Conservation (phyloP, 1,140 invertebrate genomes). For the Hylyphantes graminicola region DNA sequence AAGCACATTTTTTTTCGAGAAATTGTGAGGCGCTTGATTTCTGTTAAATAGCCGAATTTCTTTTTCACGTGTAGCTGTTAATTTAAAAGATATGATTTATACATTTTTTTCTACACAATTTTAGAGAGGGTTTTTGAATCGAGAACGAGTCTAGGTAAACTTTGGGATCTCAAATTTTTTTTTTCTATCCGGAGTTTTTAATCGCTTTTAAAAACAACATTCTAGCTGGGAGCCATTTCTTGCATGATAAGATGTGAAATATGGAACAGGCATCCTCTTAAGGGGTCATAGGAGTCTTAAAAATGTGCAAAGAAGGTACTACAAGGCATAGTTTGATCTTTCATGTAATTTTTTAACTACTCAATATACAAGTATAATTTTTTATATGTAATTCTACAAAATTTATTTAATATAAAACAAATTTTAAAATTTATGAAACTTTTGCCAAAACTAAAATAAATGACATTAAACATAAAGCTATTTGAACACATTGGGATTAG, state of each 20-base stretch:
- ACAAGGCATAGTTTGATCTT: too few relatives aligned
- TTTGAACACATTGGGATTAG: too few relatives aligned
- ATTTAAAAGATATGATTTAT: conserved; percentile 38
- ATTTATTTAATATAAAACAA: too few relatives aligned
- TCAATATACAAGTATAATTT: too few relatives aligned
- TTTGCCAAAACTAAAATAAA: too few relatives aligned
- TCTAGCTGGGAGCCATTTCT: conserved; percentile 40
- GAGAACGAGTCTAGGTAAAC: conserved; percentile 44
- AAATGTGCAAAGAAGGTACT: too few relatives aligned
- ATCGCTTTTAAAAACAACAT: conserved; percentile 50
- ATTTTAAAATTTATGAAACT: too few relatives aligned
- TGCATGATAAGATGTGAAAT: conserved; percentile 51
- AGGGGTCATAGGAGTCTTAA: too few relatives aligned
- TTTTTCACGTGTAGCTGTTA: conserved; percentile 37
- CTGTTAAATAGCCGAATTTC: conserved; percentile 39
- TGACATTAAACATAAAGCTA: too few relatives aligned
- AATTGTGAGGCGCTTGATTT: conserved; percentile 40
- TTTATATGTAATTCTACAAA: too few relatives aligned
- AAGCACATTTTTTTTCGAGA: background rate
- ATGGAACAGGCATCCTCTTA: conserved; percentile 9
- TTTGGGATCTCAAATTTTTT: conserved; percentile 40
- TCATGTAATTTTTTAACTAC: too few relatives aligned
- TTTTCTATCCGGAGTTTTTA: conserved; percentile 37
- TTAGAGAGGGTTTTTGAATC: conserved; percentile 39
- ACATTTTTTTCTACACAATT: background rate